phyloP scores from a whole-genome alignment of 2,888 invertebrate species.

The Eucera pruinosa region DNA sequence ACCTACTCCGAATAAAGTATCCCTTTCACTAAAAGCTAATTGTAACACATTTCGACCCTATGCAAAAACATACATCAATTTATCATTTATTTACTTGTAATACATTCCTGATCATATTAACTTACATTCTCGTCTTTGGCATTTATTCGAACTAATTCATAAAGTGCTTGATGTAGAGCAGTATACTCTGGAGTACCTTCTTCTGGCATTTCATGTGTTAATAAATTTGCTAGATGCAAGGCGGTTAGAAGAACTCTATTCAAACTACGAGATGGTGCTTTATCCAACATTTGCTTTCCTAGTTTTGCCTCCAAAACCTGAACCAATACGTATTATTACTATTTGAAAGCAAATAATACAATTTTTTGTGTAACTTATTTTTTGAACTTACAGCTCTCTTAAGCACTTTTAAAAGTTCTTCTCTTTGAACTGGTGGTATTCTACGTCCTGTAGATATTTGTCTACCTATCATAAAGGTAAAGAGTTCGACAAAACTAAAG shows the following conservation, averaged over 20 bases:
- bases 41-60: slow-evolving; percentile 91
- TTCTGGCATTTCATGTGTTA: slow-evolving; percentile 87
- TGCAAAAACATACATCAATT: slow-evolving; percentile 26
- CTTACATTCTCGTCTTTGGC: slow-evolving; percentile 85
- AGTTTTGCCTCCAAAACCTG: slow-evolving; percentile 89
- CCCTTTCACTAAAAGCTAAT: slow-evolving; percentile 93
- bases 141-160: slow-evolving; percentile 90
- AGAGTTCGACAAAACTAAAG: slow-evolving; percentile 97
- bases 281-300: slow-evolving; percentile 87
- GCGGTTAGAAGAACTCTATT: slow-evolving; percentile 94
- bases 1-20: slow-evolving; percentile 86
- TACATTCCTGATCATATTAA: neutral
- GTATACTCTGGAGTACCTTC: slow-evolving; percentile 85
- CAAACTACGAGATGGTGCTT: slow-evolving; percentile 88
- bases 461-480: slow-evolving; percentile 95
- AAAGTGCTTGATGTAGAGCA: slow-evolving; percentile 90
- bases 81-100: neutral
- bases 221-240: slow-evolving; percentile 92
- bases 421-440: slow-evolving; percentile 92
- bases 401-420: slow-evolving; percentile 93
- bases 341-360: neutral
- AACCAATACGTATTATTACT: slow-evolving; percentile 10
- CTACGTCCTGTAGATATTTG: slow-evolving; percentile 89
- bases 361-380: neutral
- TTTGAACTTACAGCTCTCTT: slow-evolving; percentile 89